Evolutionary conservation across 1,140 invertebrate species (phyloP), one percentile per base, ranked within the genome.

Genomic region (Leucophenga varia): DNA sequence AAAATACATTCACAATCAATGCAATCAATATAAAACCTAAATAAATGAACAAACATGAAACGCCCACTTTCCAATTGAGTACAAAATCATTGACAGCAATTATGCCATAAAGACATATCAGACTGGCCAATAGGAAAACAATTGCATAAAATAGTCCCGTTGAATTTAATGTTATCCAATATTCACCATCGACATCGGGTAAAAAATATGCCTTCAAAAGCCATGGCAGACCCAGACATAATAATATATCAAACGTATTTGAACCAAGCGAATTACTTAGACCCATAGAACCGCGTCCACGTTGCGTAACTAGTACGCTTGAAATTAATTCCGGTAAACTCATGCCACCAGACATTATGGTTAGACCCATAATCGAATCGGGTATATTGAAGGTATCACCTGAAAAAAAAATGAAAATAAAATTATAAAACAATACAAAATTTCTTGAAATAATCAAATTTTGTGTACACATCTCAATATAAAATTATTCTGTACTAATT

Each of bases 261-360:
- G 89, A 91, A 8, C 89, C 89, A 49, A 93, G 87, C 0, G 89
- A 89, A 70, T 91, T 93, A 65, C 86, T 88, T 47, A 93, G 86
- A 3, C 89, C 89, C 89, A 92, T 93, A 3, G 86, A 85, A 16
- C 88, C 88, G 55, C 89, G 76, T 82, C 88, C 88, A 82, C 89
- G 86, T 61, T 84, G 84, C 14, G 84, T 83, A 0, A 90, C 88
- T 35, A 90, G 88, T 2, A 88, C 84, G 59, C 86, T 88, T 1
- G 87, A 88, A 0, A 92, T 85, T 13, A 88, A 87, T 77, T 94
- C 91, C 0, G 91, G 91, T 2, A 93, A 82, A 59, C 85, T 88
- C 8, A 84, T 88, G 19, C 88, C 88, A 9, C 85, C 80, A 3
- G 84, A 83, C 1, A 90, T 72, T 20, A 89, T 79, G 2, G 87